Evolutionary conservation across 2,888 invertebrate genomes (phyloP).

Genomic region (Axea sp.): DNA sequence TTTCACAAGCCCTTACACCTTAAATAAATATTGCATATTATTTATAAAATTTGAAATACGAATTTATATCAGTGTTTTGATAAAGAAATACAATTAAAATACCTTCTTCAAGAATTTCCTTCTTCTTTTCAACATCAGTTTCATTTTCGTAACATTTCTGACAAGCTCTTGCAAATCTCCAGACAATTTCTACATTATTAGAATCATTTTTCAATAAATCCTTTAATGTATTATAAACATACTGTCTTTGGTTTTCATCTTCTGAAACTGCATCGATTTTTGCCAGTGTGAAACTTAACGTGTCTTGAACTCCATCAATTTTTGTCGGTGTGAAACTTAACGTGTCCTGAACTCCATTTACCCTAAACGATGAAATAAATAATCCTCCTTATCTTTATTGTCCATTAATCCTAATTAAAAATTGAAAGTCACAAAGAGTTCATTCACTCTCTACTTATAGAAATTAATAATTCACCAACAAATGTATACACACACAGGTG

Average conservation of each 20-base stretch:
- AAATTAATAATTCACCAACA: too few relatives aligned
- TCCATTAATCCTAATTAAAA: constrained; percentile 12
- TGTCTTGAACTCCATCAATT: constrained; percentile 69
- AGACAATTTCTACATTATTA: constrained; percentile 72
- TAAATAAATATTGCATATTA: too few relatives aligned
- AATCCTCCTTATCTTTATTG: constrained; percentile 55
- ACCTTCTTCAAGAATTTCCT: constrained; percentile 70
- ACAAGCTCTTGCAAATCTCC: constrained; percentile 75
- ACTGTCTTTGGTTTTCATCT: constrained; percentile 60
- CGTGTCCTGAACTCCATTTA: constrained; percentile 69
- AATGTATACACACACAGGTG: too few relatives aligned
- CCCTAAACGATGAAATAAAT: constrained; percentile 71
- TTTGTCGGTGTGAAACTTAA: constrained; percentile 66
- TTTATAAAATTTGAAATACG: not conserved
- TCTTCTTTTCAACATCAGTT: constrained; percentile 63
- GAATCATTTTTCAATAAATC: constrained; percentile 67
- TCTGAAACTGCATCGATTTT: constrained; percentile 68
- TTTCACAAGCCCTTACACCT: constrained; percentile 82
- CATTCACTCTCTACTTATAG: too few relatives aligned
- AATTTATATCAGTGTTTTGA: too few relatives aligned
- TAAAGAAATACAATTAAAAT: too few relatives aligned
- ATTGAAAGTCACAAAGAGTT: constrained; percentile 2
- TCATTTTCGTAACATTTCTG: constrained; percentile 66
- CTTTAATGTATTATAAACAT: constrained; percentile 68
- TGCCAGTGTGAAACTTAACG: constrained; percentile 66